Evolutionary conservation across 1,140 invertebrate genomes (phyloP).

Genomic region (Lasioglossum albipes): DNA sequence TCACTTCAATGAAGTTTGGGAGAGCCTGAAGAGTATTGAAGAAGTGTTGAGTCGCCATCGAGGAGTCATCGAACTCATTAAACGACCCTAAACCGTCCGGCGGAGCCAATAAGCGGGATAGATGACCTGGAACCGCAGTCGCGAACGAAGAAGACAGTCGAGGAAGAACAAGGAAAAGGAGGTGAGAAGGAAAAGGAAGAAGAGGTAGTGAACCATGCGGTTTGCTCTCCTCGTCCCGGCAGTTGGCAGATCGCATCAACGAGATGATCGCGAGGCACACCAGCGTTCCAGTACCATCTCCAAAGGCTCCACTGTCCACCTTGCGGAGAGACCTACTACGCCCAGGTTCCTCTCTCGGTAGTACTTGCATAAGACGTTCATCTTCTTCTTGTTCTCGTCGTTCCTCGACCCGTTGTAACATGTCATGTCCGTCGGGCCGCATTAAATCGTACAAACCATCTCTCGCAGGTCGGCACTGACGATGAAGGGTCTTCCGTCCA

Average conservation of each 20-base stretch:
- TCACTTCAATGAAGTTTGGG: no score
- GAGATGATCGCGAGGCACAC: slow-evolving; percentile 60
- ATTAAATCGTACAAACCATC: slow-evolving; percentile 54
- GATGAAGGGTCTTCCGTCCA: slow-evolving; percentile 22
- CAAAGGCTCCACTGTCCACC: slow-evolving; percentile 45
- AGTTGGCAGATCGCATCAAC: slow-evolving; percentile 60
- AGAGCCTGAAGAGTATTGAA: neutral
- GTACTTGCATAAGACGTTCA: slow-evolving; percentile 36
- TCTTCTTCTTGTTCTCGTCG: slow-evolving; percentile 33
- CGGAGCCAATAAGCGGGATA: slow-evolving; percentile 25
- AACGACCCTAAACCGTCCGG: neutral
- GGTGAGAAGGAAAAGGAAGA: slow-evolving; percentile 33
- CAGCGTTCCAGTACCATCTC: slow-evolving; percentile 44
- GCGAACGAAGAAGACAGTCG: neutral
- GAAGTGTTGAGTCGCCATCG: neutral
- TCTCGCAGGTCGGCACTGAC: slow-evolving; percentile 31
- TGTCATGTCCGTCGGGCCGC: slow-evolving; percentile 36
- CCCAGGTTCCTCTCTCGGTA: slow-evolving; percentile 33
- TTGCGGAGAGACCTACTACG: slow-evolving; percentile 28
- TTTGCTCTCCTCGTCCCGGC: slow-evolving; percentile 26
- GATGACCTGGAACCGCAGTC: slow-evolving; percentile 31
- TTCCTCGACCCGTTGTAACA: slow-evolving; percentile 39
- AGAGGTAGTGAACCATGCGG: slow-evolving; percentile 21
- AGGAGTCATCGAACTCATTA: slow-evolving; percentile 24
- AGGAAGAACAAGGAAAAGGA: neutral